phyloP scores from a whole-genome alignment of 2,113 vertebrate species.

The Phoxinus phoxinus region DNA sequence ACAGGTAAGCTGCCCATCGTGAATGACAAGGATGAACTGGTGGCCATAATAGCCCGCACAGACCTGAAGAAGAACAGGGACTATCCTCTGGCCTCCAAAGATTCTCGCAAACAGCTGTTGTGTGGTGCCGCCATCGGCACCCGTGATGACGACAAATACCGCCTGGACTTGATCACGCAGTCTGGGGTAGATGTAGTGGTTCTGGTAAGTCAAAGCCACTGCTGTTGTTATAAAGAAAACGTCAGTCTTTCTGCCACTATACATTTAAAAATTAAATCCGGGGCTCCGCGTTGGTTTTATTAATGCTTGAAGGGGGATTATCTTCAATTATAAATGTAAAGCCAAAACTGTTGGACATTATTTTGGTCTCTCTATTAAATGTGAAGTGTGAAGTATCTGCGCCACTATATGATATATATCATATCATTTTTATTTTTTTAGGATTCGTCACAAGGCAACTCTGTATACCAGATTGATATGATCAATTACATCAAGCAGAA shows the following conservation, averaged over 20 bases:
- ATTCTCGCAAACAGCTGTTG: slow-evolving; percentile 88
- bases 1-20: slow-evolving; percentile 91
- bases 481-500: slow-evolving; percentile 92
- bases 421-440: slow-evolving; percentile 56
- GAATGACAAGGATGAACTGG: slow-evolving; percentile 87
- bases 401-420: too few relatives aligned
- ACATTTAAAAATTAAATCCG: neutral
- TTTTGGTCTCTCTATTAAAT: neutral
- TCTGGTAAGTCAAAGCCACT: slow-evolving; percentile 74
- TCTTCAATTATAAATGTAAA: neutral
- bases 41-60: slow-evolving; percentile 91
- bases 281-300: neutral
- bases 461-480: slow-evolving; percentile 91
- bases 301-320: neutral
- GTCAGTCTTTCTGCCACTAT: neutral
- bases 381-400: neutral
- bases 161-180: slow-evolving; percentile 87
- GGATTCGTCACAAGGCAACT: slow-evolving; percentile 94
- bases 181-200: slow-evolving; percentile 88
- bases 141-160: slow-evolving; percentile 89
- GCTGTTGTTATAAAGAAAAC: neutral
- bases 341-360: neutral
- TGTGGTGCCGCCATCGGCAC: slow-evolving; percentile 90
- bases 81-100: slow-evolving; percentile 91
- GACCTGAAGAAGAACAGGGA: slow-evolving; percentile 95